Conservation (phyloP, 1,140 invertebrate genomes). For the Aphelenchoides avenae region DNA sequence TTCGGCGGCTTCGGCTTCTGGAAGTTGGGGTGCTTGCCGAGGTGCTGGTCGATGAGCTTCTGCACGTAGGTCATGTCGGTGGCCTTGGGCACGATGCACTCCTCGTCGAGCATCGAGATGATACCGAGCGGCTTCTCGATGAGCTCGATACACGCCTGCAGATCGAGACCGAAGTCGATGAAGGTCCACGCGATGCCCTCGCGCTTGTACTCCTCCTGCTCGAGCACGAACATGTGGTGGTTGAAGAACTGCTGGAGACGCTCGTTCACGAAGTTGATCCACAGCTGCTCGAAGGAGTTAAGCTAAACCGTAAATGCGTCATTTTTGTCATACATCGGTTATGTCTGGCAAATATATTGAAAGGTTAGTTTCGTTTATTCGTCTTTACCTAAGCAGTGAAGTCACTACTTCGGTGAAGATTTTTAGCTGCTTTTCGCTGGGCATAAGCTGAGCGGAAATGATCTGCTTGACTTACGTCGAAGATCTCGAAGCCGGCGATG, state of each 20-base stretch:
- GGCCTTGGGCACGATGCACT: constrained; percentile 99
- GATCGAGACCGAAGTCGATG: constrained; percentile 99
- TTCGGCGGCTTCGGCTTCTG: constrained; percentile 89
- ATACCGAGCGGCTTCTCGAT: constrained; percentile 99
- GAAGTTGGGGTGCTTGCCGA: constrained; percentile 96
- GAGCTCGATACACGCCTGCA: constrained; percentile 94
- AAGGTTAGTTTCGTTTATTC: too few relatives aligned
- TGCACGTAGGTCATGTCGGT: constrained; percentile 96
- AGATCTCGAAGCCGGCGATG: constrained; percentile 99
- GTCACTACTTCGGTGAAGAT: too few relatives aligned
- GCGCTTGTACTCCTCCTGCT: constrained; percentile 97
- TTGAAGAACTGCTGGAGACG: constrained; percentile 99
- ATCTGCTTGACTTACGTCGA: too few relatives aligned
- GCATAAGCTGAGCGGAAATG: too few relatives aligned
- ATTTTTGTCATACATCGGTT: neutral
- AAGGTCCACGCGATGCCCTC: constrained; percentile 98
- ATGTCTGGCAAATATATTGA: neutral
- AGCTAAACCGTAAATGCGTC: constrained; percentile 72
- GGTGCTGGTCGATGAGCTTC: constrained; percentile 95
- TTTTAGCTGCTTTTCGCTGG: too few relatives aligned
- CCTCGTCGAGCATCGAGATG: constrained; percentile 99
- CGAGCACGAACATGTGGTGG: constrained; percentile 97
- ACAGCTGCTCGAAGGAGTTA: constrained; percentile 99
- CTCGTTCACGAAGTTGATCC: constrained; percentile 99
- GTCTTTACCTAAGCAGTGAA: too few relatives aligned